Percentiles rank a stretch among this genome's conserved stretches.
Evolutionary conservation across 2,888 invertebrate genomes (phyloP).

Genomic region (Macrophya annulata): DNA sequence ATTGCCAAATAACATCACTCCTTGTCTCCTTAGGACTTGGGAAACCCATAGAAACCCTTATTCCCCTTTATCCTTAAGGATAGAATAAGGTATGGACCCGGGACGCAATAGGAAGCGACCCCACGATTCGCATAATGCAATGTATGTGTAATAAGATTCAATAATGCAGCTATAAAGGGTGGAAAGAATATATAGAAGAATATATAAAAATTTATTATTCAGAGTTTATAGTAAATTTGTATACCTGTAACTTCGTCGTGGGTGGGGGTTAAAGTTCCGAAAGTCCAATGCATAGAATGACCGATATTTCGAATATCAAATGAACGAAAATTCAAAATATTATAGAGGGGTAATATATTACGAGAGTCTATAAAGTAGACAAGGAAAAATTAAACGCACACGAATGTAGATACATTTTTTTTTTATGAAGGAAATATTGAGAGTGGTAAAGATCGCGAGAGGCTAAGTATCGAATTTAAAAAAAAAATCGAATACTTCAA

Average conservation of each 20-base stretch:
- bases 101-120: conserved; percentile 50
- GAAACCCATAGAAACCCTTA: conserved; percentile 9
- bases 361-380: no score
- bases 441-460: no score
- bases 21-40: conserved; percentile 6
- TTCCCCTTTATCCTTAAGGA: conserved; percentile 6
- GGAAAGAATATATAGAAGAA: not conserved
- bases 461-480: no score
- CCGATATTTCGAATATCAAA: no score
- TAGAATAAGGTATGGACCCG: not conserved
- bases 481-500: no score
- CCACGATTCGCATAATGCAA: conserved; percentile 45
- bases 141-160: conserved; percentile 14
- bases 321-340: no score
- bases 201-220: not conserved
- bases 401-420: no score
- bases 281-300: no score
- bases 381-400: no score
- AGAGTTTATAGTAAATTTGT: not conserved
- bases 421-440: no score
- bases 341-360: no score
- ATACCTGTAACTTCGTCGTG: not conserved
- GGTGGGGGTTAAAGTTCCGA: no score
- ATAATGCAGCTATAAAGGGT: not conserved
- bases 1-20: conserved; percentile 19